These are phyloP conservation scores for Pitta sordida DNA, from an alignment of 2,113 vertebrate species.

Conservation along the genomic window DNA sequence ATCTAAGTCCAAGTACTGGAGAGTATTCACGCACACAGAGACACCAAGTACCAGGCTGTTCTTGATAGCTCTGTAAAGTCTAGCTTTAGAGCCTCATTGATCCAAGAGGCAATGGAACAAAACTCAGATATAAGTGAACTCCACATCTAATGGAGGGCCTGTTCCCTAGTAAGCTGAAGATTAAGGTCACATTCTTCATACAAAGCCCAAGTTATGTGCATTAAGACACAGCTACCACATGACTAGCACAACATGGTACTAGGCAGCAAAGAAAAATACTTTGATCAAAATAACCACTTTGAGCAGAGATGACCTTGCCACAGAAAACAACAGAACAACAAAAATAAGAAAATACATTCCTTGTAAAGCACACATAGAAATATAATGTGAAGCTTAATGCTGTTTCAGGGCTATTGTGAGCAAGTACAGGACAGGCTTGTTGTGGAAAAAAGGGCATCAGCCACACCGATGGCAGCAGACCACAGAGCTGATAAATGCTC, in stretches of 20 bases:
- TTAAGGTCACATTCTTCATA: slow-evolving; percentile 12
- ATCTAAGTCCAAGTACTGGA: not conserved
- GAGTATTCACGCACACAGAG: not conserved
- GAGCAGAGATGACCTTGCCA: not conserved
- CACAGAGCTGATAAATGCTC: not conserved
- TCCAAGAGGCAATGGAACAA: not conserved
- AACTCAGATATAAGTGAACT: not conserved
- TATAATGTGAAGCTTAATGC: not conserved
- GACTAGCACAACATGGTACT: slow-evolving; percentile 26
- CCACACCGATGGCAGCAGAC: not conserved
- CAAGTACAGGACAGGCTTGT: not conserved
- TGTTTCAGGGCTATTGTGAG: not conserved
- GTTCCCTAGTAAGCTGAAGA: not conserved
- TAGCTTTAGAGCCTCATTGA: not conserved
- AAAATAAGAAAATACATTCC: slow-evolving; percentile 1
- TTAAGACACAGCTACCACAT: slow-evolving; percentile 8
- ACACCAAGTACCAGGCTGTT: not conserved
- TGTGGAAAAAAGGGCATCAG: not conserved
- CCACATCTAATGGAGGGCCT: not conserved
- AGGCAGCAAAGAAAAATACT: not conserved
- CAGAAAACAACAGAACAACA: not conserved
- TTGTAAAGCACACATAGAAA: not conserved
- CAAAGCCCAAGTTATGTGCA: slow-evolving; percentile 26
- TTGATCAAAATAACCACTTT: not conserved
- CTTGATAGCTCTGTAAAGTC: not conserved